Conservation (phyloP, 53 echinoderm and acorn worm genomes). For the Temnopleurus reevesii region DNA sequence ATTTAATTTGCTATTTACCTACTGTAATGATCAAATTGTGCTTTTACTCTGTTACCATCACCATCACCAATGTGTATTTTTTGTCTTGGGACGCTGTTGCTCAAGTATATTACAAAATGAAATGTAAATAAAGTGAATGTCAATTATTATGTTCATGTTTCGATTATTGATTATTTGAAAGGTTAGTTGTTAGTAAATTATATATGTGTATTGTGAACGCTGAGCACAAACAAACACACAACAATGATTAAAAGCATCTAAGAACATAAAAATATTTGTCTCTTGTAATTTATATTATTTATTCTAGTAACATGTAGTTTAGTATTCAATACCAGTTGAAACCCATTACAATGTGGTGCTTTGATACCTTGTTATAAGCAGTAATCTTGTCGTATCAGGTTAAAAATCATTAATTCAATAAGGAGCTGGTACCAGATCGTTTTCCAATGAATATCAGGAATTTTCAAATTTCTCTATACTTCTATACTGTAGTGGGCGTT, state of each 20-base stretch:
- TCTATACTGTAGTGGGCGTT: no score
- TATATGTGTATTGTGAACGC: conserved; percentile 2
- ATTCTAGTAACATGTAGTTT: no score
- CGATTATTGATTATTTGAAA: background rate
- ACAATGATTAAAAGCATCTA: conserved; percentile 13
- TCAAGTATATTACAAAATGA: background rate
- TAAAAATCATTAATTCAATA: no score
- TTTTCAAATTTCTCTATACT: no score
- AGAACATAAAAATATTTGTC: background rate
- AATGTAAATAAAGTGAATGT: conserved; percentile 7
- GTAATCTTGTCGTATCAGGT: no score
- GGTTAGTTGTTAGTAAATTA: conserved; percentile 16
- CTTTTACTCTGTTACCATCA: background rate
- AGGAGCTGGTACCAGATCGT: no score
- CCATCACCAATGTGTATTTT: conserved; percentile 18
- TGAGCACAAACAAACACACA: background rate
- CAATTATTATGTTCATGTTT: background rate
- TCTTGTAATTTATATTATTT: no score
- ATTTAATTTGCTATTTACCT: background rate
- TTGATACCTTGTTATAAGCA: no score
- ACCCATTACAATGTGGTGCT: no score
- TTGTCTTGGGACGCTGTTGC: background rate
- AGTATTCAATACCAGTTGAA: no score
- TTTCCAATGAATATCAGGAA: no score
- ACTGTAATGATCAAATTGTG: background rate